A percentile compares a stretch with the other conserved stretches of the same genome.
These are phyloP conservation scores for Tineola bisselliella DNA, from an alignment of 2,888 invertebrate species.

Conservation along the genomic window DNA sequence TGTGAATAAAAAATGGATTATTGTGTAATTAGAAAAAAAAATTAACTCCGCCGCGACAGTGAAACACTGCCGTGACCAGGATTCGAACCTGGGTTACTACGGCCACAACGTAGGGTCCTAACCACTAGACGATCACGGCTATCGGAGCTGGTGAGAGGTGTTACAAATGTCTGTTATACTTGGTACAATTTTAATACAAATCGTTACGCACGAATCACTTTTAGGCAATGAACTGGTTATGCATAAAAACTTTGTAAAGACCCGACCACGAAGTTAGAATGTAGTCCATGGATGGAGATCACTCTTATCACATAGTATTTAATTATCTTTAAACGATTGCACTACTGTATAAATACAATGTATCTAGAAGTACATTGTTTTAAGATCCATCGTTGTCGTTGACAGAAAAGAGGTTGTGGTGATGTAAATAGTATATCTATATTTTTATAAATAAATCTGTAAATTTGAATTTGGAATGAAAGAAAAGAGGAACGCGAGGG, in stretches of 20 bases:
- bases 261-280: too few relatives aligned
- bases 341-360: too few relatives aligned
- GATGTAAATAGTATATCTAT: too few relatives aligned
- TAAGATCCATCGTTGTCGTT: too few relatives aligned
- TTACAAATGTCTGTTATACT: background rate
- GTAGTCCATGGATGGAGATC: too few relatives aligned
- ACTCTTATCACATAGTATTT: too few relatives aligned
- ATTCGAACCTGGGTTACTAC: conserved; percentile 82
- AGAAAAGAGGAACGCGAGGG: too few relatives aligned
- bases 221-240: background rate
- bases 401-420: too few relatives aligned
- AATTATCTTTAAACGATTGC: too few relatives aligned
- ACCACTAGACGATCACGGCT: conserved; percentile 78
- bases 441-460: too few relatives aligned
- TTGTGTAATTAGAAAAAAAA: conserved; percentile 18
- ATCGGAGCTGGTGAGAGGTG: conserved; percentile 12
- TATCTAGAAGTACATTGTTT: too few relatives aligned
- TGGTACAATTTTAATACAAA: background rate
- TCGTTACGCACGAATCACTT: background rate
- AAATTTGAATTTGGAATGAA: too few relatives aligned
- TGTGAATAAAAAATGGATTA: background rate
- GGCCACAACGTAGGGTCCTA: conserved; percentile 82
- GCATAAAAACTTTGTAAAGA: background rate
- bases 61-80: conserved; percentile 54
- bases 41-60: conserved; percentile 36